These are phyloP conservation scores for Notolepis coatsorum DNA, from an alignment of 2,797 vertebrate genomes.

Conservation along the genomic window DNA sequence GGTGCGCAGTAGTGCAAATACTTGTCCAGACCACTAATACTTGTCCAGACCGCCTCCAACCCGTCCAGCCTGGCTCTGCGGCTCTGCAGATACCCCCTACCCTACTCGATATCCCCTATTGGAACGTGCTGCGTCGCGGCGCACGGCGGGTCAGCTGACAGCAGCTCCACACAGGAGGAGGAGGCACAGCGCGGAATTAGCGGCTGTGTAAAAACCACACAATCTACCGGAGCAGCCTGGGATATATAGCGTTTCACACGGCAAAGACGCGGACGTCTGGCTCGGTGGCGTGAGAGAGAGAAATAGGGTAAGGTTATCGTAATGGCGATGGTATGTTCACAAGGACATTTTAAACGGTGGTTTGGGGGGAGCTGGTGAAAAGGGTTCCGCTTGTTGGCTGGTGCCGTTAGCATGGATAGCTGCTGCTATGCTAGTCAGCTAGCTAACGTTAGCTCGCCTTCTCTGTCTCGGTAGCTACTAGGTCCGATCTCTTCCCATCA, in stretches of 20 bases:
- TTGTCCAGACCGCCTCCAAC: too few relatives aligned
- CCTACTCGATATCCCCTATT: too few relatives aligned
- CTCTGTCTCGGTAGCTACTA: constrained; percentile 32
- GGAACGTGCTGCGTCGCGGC: constrained; percentile 51
- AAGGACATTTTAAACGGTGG: too few relatives aligned
- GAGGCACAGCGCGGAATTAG: constrained; percentile 59
- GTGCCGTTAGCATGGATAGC: constrained; percentile 65
- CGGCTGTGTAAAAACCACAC: constrained; percentile 56
- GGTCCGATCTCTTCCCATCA: constrained; percentile 56
- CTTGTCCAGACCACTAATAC: too few relatives aligned
- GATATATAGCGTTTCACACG: constrained; percentile 12
- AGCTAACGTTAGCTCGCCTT: constrained; percentile 53
- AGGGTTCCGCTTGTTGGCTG: constrained; percentile 2
- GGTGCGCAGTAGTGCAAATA: too few relatives aligned
- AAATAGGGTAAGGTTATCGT: constrained; percentile 53
- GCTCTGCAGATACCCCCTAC: too few relatives aligned
- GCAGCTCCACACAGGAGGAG: constrained; percentile 33
- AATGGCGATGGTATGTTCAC: neutral
- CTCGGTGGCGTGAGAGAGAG: constrained; percentile 51
- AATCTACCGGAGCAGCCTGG: constrained; percentile 41
- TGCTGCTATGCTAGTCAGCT: constrained; percentile 42
- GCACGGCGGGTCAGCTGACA: constrained; percentile 81
- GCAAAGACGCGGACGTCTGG: constrained; percentile 27
- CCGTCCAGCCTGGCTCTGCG: too few relatives aligned
- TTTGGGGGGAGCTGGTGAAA: constrained; percentile 20